These are phyloP conservation scores for Melitaea athalia DNA, from an alignment of 2,888 invertebrate species.

Conservation along the genomic window DNA sequence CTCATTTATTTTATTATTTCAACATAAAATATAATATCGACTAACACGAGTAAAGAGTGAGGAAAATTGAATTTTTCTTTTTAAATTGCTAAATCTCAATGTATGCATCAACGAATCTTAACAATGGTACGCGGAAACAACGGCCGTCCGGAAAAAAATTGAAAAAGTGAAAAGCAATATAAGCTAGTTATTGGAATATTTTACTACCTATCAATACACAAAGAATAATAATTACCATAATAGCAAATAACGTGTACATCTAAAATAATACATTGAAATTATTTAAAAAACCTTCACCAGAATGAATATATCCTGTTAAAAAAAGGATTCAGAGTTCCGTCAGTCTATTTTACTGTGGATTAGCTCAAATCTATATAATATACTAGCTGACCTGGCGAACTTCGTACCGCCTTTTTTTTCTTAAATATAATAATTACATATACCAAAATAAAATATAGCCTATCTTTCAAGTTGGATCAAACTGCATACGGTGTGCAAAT, in stretches of 20 bases:
- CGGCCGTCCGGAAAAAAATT: conserved; percentile 37
- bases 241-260: neutral
- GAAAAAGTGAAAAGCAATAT: conserved; percentile 33
- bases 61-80: conserved; percentile 16
- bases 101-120: conserved; percentile 34
- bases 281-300: too few species aligned
- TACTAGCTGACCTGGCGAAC: too few species aligned
- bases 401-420: too few species aligned
- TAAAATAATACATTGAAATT: too few species aligned
- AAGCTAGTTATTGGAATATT: conserved; percentile 19
- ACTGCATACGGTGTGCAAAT: too few species aligned
- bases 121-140: conserved; percentile 35
- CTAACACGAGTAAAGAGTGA: neutral
- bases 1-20: neutral
- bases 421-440: too few species aligned
- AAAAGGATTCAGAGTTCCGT: too few species aligned
- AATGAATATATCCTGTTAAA: too few species aligned
- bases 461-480: too few species aligned
- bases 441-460: too few species aligned
- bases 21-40: neutral
- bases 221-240: neutral
- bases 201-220: conserved; percentile 7
- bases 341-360: too few species aligned
- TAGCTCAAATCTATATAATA: too few species aligned
- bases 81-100: conserved; percentile 37